Evolutionary conservation across 2,113 vertebrate species (phyloP).

Genomic region (Apteryx mantelli): DNA sequence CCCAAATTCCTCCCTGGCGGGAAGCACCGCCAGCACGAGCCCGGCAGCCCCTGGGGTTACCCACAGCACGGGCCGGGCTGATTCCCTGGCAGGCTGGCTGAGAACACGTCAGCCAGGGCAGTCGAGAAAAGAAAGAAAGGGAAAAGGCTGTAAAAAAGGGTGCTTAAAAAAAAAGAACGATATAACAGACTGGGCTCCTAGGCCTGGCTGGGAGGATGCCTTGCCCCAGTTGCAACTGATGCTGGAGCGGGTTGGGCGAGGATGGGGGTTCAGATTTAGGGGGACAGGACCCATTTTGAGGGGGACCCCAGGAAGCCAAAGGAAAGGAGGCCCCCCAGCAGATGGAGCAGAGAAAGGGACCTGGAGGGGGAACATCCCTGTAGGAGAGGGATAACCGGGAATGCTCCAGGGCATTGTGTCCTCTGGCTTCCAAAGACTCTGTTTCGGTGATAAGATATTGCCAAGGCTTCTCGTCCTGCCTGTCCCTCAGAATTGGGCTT

Average conservation of each 20-base stretch:
- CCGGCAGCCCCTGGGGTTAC: rapidly evolving
- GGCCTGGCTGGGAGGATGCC: rapidly evolving
- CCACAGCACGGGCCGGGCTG: background rate
- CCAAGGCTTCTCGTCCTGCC: slow-evolving; percentile 66
- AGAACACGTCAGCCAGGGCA: background rate
- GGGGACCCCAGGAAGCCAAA: background rate
- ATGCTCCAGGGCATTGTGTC: slow-evolving; percentile 54
- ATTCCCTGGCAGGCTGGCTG: background rate
- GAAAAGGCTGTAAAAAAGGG: background rate
- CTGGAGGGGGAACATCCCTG: too few relatives aligned
- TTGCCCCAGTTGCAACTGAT: background rate
- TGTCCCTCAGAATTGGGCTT: slow-evolving; percentile 86
- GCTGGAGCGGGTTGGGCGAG: background rate
- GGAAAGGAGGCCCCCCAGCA: background rate
- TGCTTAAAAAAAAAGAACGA: background rate
- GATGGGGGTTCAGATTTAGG: background rate
- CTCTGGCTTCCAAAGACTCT: slow-evolving; percentile 70
- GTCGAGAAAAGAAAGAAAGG: background rate
- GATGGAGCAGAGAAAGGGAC: background rate
- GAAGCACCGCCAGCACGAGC: background rate
- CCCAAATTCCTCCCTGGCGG: background rate
- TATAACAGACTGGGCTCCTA: background rate
- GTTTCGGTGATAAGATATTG: slow-evolving; percentile 70
- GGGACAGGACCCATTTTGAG: background rate
- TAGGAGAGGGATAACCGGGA: background rate